Percentiles rank a stretch among this genome's conserved stretches.
These are phyloP conservation scores for Heptranchias perlo DNA, from an alignment of 2,113 vertebrate genomes.

Conservation along the genomic window DNA sequence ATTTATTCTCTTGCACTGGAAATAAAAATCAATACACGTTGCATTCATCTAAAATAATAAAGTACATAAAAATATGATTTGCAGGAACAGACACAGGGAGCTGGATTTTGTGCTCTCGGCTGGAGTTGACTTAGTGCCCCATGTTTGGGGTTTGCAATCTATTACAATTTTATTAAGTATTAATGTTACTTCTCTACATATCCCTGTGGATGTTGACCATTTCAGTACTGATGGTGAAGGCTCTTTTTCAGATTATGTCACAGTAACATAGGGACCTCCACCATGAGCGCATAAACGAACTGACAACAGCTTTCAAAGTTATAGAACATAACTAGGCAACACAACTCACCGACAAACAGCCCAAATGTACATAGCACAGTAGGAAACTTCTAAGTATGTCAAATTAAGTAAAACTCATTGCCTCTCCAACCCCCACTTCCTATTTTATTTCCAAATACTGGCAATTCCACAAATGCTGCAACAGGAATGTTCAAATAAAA, in stretches of 20 bases:
- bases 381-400: background rate
- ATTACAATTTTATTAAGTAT: background rate
- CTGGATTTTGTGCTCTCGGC: background rate
- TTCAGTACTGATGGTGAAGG: background rate
- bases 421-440: background rate
- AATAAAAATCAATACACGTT: conserved; percentile 5
- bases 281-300: background rate
- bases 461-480: background rate
- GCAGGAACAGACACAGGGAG: background rate
- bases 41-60: background rate
- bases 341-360: background rate
- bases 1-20: background rate
- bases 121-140: background rate
- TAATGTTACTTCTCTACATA: background rate
- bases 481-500: background rate
- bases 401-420: conserved; percentile 3
- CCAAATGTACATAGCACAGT: background rate
- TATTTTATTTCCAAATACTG: background rate
- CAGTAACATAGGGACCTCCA: background rate
- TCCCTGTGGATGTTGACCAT: background rate
- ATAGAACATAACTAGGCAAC: background rate
- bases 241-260: background rate
- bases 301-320: background rate
- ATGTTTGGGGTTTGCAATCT: background rate
- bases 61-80: background rate